Base-by-base conservation (phyloP, 37 sponge, comb jelly and placozoan species). In the Axinella damicornis region DNA sequence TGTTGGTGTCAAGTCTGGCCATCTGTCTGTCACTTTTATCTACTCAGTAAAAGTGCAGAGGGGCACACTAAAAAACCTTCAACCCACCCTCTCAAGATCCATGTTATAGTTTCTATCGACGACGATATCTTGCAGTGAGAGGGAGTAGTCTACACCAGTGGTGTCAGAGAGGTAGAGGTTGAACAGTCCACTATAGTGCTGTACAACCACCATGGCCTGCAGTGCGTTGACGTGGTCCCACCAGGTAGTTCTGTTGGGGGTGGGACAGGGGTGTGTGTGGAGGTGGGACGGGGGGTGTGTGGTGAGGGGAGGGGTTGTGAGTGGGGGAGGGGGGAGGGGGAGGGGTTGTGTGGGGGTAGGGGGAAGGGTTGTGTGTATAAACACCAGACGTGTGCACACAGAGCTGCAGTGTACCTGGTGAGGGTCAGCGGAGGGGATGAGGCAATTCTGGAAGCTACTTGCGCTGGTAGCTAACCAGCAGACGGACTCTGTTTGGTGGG, bases 131-230 rank as follows among this genome's bases (percentile, higher is more conserved):
- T 25, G 52, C 33, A 94, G 76, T 46, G 94, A 81, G 19, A 94
- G 91, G 0, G 94, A 80, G 62, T 79, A 94, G 57, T 83, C 83
- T 15, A 79, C 73, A 21, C 90, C 94, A 28, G 76, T 87, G 38
- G 31, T 57, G 33, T 94, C 94, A 18, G 94, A 94, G 56, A 90
- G 74, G 88, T 90, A 94, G 20, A 94, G 57, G 75, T 94, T 94
- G 74, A 73, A 80, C 79, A 72, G 57, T 0, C 73, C 79, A 39
- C 32, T 64, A 0, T 0, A 53, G 61, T 93, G 89, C 70, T 82
- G 39, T 25, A 94, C 70, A 52, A 94, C 53, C 62, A 87, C 90
- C 40, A 94, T 33, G 31, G 90, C 91, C 66, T 94, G 94, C 0
- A 54, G 39, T 24, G 59, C 54, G 35, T 83, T 53, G 21, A 90